These are phyloP conservation scores for Riptortus pedestris DNA, from an alignment of 1,140 invertebrate species.

Conservation along the genomic window DNA sequence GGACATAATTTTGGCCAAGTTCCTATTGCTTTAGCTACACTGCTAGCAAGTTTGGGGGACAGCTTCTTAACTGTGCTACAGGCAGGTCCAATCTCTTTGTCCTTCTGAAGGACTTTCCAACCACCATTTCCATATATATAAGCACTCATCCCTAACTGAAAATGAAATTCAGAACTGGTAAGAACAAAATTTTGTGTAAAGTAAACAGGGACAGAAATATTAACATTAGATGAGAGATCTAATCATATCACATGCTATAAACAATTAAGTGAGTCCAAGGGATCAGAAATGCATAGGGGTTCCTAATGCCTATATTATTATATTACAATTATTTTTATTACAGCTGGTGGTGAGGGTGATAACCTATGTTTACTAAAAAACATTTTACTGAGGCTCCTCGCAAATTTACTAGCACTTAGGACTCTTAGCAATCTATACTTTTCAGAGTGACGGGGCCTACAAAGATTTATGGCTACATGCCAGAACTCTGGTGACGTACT, in stretches of 20 bases:
- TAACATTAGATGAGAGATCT: background rate
- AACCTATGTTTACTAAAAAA: too few species aligned
- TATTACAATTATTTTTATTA: background rate
- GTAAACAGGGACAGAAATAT: background rate
- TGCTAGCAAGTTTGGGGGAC: background rate
- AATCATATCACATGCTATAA: background rate
- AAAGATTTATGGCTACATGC: too few species aligned
- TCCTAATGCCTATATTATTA: background rate
- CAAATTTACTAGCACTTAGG: too few species aligned
- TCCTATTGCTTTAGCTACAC: background rate
- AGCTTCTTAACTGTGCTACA: background rate
- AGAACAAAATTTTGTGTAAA: too few species aligned
- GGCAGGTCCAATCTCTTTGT: background rate
- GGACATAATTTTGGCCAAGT: slow-evolving; percentile 1
- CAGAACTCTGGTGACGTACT: too few species aligned
- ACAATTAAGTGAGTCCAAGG: background rate
- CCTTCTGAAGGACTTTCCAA: background rate
- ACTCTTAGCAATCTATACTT: too few species aligned
- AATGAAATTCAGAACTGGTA: background rate
- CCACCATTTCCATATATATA: background rate
- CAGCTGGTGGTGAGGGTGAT: too few species aligned
- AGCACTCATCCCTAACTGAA: background rate
- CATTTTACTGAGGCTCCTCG: too few species aligned
- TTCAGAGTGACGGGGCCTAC: too few species aligned
- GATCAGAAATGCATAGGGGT: background rate